Conservation (phyloP, 2,113 vertebrate genomes). For the Rhea pennata region DNA sequence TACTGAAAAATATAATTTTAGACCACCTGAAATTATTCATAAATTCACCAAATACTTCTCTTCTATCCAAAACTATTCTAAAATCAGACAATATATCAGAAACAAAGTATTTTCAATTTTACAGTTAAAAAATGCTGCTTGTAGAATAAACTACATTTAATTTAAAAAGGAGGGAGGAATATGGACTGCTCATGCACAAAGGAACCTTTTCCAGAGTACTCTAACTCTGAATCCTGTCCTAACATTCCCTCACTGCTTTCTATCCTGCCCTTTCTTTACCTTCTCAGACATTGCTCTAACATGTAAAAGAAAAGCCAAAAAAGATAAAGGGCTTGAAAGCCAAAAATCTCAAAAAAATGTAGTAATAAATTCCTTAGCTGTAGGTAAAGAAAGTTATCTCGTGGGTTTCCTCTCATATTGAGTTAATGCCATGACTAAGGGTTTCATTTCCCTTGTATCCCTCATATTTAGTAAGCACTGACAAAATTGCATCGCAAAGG, state of each 20-base stretch:
- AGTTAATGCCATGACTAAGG: not conserved
- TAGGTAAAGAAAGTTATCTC: not conserved
- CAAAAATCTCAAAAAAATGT: not conserved
- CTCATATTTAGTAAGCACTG: not conserved
- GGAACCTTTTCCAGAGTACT: not conserved
- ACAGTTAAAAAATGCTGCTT: not conserved
- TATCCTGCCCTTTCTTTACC: not conserved
- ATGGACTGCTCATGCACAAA: not conserved
- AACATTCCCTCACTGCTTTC: not conserved
- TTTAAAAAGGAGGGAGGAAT: not conserved
- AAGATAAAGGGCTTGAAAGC: not conserved
- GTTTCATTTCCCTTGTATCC: not conserved
- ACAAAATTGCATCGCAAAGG: not conserved
- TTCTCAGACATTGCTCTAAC: not conserved
- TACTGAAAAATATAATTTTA: not conserved
- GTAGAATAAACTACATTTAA: not conserved
- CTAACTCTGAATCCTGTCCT: not conserved
- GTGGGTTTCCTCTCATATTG: not conserved
- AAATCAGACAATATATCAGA: rapidly evolving
- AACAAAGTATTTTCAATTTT: not conserved
- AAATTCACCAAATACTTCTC: not conserved
- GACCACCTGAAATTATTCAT: not conserved
- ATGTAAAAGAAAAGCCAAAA: not conserved
- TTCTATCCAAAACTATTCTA: not conserved
- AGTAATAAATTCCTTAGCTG: not conserved